Percentiles rank a stretch among this genome's conserved stretches.
Conservation (phyloP, 2,113 vertebrate species). For the Seriola aureovittata region DNA sequence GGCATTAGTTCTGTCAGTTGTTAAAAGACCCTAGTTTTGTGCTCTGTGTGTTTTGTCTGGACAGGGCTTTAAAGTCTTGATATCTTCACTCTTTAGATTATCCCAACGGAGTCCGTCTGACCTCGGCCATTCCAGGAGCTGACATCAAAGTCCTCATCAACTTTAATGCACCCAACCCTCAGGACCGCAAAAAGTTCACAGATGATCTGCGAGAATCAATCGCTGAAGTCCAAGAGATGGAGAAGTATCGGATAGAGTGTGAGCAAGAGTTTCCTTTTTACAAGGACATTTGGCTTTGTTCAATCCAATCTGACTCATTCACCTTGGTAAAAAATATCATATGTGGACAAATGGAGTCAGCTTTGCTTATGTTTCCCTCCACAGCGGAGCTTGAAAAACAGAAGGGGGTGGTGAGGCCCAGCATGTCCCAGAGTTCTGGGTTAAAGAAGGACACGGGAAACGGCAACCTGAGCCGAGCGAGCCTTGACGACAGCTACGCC, state of each 20-base stretch:
- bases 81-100: slow-evolving; percentile 87
- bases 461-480: slow-evolving; percentile 89
- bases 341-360: background rate
- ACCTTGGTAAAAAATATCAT: background rate
- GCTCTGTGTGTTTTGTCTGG: background rate
- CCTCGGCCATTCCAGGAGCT: slow-evolving; percentile 93
- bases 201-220: slow-evolving; percentile 96
- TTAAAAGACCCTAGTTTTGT: background rate
- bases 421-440: slow-evolving; percentile 92
- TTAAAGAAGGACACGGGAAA: slow-evolving; percentile 94
- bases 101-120: slow-evolving; percentile 95
- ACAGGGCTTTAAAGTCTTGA: background rate
- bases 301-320: background rate
- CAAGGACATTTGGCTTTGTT: background rate
- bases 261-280: slow-evolving; percentile 66
- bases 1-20: background rate
- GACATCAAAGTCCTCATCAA: slow-evolving; percentile 98
- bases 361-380: background rate
- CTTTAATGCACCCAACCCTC: slow-evolving; percentile 98
- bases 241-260: slow-evolving; percentile 99
- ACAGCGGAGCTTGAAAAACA: slow-evolving; percentile 97
- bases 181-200: slow-evolving; percentile 98
- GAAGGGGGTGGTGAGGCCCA: slow-evolving; percentile 94
- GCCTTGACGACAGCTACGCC: slow-evolving; percentile 96
- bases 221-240: slow-evolving; percentile 98